Conservation (phyloP, 2,888 invertebrate genomes). For the Gnatocerus cornutus region DNA sequence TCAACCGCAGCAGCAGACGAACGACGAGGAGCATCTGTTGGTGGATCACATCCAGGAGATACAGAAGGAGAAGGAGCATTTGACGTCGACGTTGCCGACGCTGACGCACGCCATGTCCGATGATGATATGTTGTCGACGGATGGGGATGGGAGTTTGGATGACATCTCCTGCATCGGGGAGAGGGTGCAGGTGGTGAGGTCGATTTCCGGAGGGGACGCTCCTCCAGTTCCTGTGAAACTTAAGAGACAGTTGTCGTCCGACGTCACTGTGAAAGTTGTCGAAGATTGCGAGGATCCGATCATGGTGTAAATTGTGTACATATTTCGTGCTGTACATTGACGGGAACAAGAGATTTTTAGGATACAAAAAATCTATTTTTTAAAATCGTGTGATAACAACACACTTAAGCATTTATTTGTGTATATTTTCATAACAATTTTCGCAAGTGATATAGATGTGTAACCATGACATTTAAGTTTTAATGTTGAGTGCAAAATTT, state of each 20-base stretch:
- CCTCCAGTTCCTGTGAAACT: constrained; percentile 64
- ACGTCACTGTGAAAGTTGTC: constrained; percentile 66
- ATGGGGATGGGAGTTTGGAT: constrained; percentile 84
- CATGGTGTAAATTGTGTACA: constrained; percentile 67
- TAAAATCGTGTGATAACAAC: constrained; percentile 58
- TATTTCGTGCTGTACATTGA: constrained; percentile 36
- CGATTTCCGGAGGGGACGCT: constrained; percentile 67
- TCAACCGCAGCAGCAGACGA: constrained; percentile 67
- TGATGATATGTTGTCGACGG: constrained; percentile 88
- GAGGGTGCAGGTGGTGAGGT: constrained; percentile 67
- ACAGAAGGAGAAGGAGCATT: constrained; percentile 85
- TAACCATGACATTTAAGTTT: constrained; percentile 50
- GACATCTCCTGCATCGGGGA: constrained; percentile 72
- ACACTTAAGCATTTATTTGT: constrained; percentile 55
- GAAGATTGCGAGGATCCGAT: constrained; percentile 70
- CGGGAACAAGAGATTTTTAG: constrained; percentile 51
- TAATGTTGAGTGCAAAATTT: constrained; percentile 29
- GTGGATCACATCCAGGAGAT: constrained; percentile 87
- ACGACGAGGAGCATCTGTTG: constrained; percentile 83
- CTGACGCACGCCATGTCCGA: constrained; percentile 89
- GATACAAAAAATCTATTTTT: constrained; percentile 49
- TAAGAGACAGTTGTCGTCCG: constrained; percentile 70
- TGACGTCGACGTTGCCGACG: constrained; percentile 86
- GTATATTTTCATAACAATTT: constrained; percentile 50
- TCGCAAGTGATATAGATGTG: constrained; percentile 53